phyloP scores from a whole-genome alignment of 2,113 vertebrate species.

The Pygoscelis adeliae region DNA sequence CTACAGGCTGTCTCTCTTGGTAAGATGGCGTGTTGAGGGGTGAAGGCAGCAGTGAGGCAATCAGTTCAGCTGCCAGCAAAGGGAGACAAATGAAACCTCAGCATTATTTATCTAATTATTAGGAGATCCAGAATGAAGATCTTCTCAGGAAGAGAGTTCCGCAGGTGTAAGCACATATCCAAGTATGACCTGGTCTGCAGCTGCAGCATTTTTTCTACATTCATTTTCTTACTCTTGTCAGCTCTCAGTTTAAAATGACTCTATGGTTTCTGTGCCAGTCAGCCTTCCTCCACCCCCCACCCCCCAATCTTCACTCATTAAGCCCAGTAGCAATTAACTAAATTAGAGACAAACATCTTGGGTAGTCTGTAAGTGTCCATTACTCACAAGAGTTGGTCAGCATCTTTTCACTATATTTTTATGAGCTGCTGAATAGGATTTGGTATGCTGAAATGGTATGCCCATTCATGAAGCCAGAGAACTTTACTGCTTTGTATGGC shows the following conservation, averaged over 20 bases:
- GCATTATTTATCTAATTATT: background rate
- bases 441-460: background rate
- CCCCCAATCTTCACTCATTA: background rate
- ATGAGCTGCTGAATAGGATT: background rate
- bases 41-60: background rate
- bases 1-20: background rate
- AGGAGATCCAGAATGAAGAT: background rate
- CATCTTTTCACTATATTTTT: background rate
- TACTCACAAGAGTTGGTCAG: conserved; percentile 16
- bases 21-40: accelerated
- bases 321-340: background rate
- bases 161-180: background rate
- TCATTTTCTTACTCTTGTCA: background rate
- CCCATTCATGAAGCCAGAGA: background rate
- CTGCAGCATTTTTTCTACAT: background rate
- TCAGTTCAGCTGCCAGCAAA: background rate
- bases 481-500: background rate
- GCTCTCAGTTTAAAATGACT: background rate
- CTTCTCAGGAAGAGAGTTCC: background rate
- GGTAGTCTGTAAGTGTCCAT: background rate
- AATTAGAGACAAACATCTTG: conserved; percentile 13
- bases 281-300: background rate
- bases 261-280: background rate
- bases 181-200: background rate
- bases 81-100: background rate